phyloP scores from a whole-genome alignment of 1,140 invertebrate species.

The Conus ventricosus region DNA sequence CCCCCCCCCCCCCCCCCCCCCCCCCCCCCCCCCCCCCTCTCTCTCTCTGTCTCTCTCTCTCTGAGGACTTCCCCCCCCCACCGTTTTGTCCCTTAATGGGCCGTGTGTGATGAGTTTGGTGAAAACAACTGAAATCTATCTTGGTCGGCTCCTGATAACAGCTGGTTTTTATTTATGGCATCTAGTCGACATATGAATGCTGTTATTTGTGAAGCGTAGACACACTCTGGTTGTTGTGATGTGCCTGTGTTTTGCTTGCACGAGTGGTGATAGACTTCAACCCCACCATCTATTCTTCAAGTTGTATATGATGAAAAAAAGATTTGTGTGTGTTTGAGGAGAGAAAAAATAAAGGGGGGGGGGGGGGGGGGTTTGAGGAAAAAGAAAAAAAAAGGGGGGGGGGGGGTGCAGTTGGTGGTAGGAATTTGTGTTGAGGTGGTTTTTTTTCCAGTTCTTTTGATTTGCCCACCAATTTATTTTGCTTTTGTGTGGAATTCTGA shows the following conservation, averaged over 20 bases:
- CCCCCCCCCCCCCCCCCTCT: too few relatives aligned
- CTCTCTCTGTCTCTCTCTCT: not conserved
- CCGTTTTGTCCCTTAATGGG: too few relatives aligned
- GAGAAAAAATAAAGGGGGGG: too few relatives aligned
- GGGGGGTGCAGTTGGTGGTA: too few relatives aligned
- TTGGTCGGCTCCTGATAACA: not conserved
- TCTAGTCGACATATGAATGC: not conserved
- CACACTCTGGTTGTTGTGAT: not conserved
- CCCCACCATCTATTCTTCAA: not conserved
- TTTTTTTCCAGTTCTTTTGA: not conserved
- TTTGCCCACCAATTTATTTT: not conserved
- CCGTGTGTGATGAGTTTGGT: too few relatives aligned
- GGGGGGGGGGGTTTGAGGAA: too few relatives aligned
- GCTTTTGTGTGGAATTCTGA: not conserved
- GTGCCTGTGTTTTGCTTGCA: not conserved
- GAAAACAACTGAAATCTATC: too few relatives aligned
- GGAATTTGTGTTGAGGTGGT: not conserved
- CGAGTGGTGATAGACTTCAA: not conserved
- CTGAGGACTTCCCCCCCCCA: too few relatives aligned
- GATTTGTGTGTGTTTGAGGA: not conserved
- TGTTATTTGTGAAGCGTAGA: not conserved
- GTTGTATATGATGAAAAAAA: not conserved
- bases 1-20: too few relatives aligned
- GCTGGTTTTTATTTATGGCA: not conserved
- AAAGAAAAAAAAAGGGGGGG: too few relatives aligned